Conservation (phyloP, 1,140 invertebrate species). For the Caenorhabditis elegans region DNA sequence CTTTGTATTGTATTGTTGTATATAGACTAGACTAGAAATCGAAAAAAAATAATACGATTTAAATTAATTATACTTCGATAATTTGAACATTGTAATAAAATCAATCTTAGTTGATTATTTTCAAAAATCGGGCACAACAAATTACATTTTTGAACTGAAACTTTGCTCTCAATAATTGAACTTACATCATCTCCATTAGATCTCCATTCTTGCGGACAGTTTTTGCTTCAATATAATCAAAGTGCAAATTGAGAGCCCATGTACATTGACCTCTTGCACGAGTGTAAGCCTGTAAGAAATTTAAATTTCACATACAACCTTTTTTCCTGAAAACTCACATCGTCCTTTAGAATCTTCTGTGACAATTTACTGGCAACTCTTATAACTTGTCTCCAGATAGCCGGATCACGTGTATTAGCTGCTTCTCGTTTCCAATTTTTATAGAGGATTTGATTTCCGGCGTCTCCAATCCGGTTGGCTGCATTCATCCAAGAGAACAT, state of each 20-base stretch:
- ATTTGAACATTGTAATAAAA: no score
- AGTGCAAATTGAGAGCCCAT: background rate
- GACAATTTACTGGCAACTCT: background rate
- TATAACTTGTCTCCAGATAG: background rate
- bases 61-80: no score
- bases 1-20: no score
- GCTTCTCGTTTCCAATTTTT: background rate
- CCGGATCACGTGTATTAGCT: background rate
- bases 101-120: no score
- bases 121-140: no score
- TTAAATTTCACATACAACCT: no score
- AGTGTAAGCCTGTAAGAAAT: background rate
- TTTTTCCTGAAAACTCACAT: background rate
- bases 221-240: background rate
- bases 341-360: background rate
- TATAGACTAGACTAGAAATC: no score
- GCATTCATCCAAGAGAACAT: background rate
- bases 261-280: background rate
- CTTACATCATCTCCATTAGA: no score
- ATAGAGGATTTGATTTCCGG: background rate
- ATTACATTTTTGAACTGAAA: no score
- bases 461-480: background rate
- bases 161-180: no score
- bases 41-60: no score
- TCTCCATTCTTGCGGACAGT: no score